Percentiles rank a stretch among this genome's conserved stretches.
Conservation (phyloP, 2,888 invertebrate species). For the Dusona sp. region DNA sequence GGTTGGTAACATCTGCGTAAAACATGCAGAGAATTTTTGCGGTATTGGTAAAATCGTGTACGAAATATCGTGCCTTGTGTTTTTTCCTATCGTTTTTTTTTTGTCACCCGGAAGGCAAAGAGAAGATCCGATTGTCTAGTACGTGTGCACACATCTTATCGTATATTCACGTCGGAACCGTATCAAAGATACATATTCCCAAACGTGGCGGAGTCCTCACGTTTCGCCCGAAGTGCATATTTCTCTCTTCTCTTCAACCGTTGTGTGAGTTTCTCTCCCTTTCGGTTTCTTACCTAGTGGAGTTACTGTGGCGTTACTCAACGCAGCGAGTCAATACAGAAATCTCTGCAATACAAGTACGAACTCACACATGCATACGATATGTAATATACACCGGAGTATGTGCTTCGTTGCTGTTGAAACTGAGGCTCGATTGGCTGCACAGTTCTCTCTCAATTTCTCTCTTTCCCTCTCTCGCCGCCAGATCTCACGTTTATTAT, state of each 20-base stretch:
- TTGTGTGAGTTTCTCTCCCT: not conserved
- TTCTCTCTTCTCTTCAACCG: not conserved
- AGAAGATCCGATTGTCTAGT: conserved; percentile 59
- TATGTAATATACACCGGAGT: conserved; percentile 14
- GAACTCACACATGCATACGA: not conserved
- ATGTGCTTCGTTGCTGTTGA: conserved; percentile 34
- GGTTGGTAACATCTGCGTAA: not conserved
- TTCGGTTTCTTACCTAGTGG: conserved; percentile 22
- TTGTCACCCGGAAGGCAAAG: not conserved
- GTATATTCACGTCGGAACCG: conserved; percentile 47
- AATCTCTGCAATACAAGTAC: conserved; percentile 47
- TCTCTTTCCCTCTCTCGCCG: not conserved
- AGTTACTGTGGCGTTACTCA: conserved; percentile 37
- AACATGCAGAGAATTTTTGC: not conserved
- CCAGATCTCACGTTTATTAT: conserved; percentile 49
- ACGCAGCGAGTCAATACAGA: conserved; percentile 58
- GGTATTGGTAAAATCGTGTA: conserved; percentile 29
- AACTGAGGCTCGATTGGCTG: conserved; percentile 38
- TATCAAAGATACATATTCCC: conserved; percentile 66
- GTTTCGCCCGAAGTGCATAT: conserved; percentile 55
- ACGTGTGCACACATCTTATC: conserved; percentile 57
- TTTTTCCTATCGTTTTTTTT: conserved; percentile 8
- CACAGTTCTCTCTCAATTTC: conserved; percentile 3
- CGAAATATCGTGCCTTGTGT: conserved; percentile 34
- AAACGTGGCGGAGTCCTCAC: conserved; percentile 39